Base-by-base conservation (phyloP, 2,113 vertebrate genomes). In the Periophthalmus modestus region DNA sequence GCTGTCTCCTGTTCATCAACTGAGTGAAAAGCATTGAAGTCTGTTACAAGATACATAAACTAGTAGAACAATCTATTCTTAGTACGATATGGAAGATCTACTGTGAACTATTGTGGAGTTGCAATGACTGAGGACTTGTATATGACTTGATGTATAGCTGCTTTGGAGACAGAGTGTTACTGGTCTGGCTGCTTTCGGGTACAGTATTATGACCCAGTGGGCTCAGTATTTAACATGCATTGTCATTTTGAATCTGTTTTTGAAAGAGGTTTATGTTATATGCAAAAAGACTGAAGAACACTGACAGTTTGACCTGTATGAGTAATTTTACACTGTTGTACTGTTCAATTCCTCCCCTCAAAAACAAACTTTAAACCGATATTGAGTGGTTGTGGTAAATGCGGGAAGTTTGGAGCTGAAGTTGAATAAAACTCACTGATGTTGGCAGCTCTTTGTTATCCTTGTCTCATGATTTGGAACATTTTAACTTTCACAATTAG, bases 361-460 rank as follows among this genome's bases (percentile, higher is more conserved):
- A 80, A 91, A 79, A 86, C 62, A 81, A 91, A 90, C 77, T 91
- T 87, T 92, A 87, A 86, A 75, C 82, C 85, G 88, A 89, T 83
- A 88, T 78, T 39, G 72, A 75, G 81, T 88, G 85, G 78, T 85
- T 91, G 82, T 92, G 86, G 82, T 88, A 77, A 72, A 63, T 74
- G 79, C 85, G 80, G 85, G 91, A 78, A 89, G 86, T 67, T 77
- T 85, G 84, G 87, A 91, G 84, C 85, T 92, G 86, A 91, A 89
- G 88, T 90, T 83, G 86, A 94, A 93, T 93, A 94, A 94, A 93
- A 90, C 90, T 93, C 89, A 93, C 92, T 87, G 88, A 93, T 93
- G 90, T 93, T 93, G 89, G 86, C 75, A 82, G 82, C 82, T 80
- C 78, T 73, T 7, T 71, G 36, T 77, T 87, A 80, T 82, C 76